Percentiles rank a stretch among this genome's conserved stretches.
These are phyloP conservation scores for Nothobranchius kuhntae DNA, from an alignment of 2,113 vertebrate species.

Conservation along the genomic window DNA sequence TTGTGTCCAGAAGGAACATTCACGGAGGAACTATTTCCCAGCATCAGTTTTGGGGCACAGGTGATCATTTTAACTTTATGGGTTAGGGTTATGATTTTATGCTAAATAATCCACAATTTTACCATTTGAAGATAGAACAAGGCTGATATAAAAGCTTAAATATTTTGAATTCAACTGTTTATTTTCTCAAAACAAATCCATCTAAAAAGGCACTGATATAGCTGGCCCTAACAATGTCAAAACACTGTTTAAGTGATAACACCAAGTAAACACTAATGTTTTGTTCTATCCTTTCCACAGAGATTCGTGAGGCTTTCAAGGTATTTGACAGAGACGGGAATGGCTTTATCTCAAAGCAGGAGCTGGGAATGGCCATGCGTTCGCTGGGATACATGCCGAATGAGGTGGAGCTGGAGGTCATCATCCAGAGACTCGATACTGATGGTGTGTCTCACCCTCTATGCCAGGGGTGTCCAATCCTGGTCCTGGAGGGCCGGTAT, in stretches of 20 bases:
- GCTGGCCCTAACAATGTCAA: background rate
- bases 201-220: background rate
- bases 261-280: constrained; percentile 2
- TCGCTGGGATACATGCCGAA: constrained; percentile 97
- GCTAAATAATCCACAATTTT: no score
- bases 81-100: no score
- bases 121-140: no score
- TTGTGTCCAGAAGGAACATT: no score
- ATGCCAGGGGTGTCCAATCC: no score
- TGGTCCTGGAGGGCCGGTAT: no score
- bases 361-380: constrained; percentile 93
- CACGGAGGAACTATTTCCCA: no score
- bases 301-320: constrained; percentile 95
- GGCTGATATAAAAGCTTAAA: no score
- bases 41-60: no score
- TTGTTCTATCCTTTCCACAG: constrained; percentile 63
- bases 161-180: no score
- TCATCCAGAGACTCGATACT: constrained; percentile 95
- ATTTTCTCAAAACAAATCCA: no score
- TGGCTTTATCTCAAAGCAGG: constrained; percentile 97
- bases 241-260: constrained; percentile 7
- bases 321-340: constrained; percentile 95
- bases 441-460: constrained; percentile 81
- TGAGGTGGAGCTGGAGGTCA: constrained; percentile 95
- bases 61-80: no score